Percentiles rank a stretch among this genome's conserved stretches.
phyloP scores from a whole-genome alignment of 1,140 invertebrate genomes.

The Psilanteris sp. region DNA sequence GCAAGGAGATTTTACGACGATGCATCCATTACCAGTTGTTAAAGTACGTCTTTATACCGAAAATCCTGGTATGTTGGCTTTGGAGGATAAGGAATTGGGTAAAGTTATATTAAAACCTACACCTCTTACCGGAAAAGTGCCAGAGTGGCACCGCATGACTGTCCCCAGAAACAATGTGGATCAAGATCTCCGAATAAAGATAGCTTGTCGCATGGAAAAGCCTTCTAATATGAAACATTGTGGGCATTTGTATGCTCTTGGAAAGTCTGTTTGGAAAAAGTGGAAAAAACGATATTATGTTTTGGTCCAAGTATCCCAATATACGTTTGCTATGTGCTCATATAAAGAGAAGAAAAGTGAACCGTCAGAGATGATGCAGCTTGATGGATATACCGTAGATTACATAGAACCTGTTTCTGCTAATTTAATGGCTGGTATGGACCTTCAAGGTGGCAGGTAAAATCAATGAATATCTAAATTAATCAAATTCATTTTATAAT shows the following conservation, averaged over 20 bases:
- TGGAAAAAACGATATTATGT: slow-evolving; percentile 99
- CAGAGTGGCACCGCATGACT: slow-evolving; percentile 99
- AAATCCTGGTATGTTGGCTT: slow-evolving; percentile 97
- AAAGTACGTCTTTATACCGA: slow-evolving; percentile 99
- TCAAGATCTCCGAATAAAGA: slow-evolving; percentile 97
- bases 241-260: slow-evolving; percentile 95
- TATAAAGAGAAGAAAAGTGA: slow-evolving; percentile 99
- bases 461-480: no score
- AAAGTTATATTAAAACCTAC: slow-evolving; percentile 95
- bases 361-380: slow-evolving; percentile 99
- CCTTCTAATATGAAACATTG: slow-evolving; percentile 99
- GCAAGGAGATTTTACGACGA: slow-evolving; percentile 99
- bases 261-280: slow-evolving; percentile 99
- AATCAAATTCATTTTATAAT: no score
- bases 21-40: slow-evolving; percentile 96
- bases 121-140: slow-evolving; percentile 93
- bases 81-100: slow-evolving; percentile 99
- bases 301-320: slow-evolving; percentile 99
- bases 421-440: slow-evolving; percentile 94
- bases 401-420: slow-evolving; percentile 97
- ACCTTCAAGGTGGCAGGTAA: slow-evolving; percentile 77
- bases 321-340: slow-evolving; percentile 99
- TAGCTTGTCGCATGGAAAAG: slow-evolving; percentile 98
- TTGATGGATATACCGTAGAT: slow-evolving; percentile 99
- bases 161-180: slow-evolving; percentile 96